Base-by-base conservation (phyloP, 23 tunicate species). In the Trididemnum miniatum region DNA sequence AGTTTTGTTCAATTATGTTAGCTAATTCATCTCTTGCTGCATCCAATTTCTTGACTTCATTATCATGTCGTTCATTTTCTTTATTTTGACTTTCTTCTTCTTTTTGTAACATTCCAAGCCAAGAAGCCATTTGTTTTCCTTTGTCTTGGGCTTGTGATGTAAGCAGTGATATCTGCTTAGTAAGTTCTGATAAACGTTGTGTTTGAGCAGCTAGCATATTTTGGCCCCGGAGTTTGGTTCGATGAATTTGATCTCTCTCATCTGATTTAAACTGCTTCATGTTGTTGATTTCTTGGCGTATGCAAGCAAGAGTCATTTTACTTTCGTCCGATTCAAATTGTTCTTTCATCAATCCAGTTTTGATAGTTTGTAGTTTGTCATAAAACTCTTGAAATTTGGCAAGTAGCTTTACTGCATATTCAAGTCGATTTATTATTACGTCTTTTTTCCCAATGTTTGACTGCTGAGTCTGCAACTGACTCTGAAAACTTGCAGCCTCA, bases 191-290 rank as follows among this genome's bases (percentile, higher is more conserved):
- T 1, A 86, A 66, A 2, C 67, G 71, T 57, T 86, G 90, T 25
- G 71, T 77, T 27, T 65, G 60, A 1, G 79, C 26, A 1, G 77
- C 79, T 0, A 51, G 7, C n/a, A 63, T 34, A 25, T 79, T 49
- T n/a, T 86, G 71, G 2, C 31, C 15, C 15, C 80, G 59, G 0
- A 86, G 60, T 35, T 79, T 86, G 2, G 59, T 52, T 20, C 80
- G 71, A 69, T 86, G 90, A 9, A 86, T 65, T 67, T 79, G 71
- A 60, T 78, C 79, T 32, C 84, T 57, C 12, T 67, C 32, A 20
- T 82, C 65, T 23, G 65, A 40, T 2, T 79, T 51, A 34, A 63
- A 27, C 36, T 78, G 76, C 35, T 86, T 86, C n/a, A 86, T 35
- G 5, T 44, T 69, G 20, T 79, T 72, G 28, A 78, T 79, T 22